Evolutionary conservation across 1,140 invertebrate species (phyloP), one percentile per base, ranked within the genome.

Genomic region (Leptestheria dahalacensis): DNA sequence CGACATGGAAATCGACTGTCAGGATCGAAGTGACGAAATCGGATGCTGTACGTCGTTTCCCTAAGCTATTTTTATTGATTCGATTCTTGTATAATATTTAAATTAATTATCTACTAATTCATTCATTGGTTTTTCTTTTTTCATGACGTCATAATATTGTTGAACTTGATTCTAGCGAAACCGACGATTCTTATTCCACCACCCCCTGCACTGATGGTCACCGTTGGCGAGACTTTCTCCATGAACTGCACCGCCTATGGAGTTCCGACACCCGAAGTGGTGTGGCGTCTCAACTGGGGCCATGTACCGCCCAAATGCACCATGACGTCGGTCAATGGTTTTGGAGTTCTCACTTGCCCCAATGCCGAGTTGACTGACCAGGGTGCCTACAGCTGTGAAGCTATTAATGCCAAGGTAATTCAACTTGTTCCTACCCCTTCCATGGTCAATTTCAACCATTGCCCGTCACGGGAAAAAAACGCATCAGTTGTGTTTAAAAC

Each of bases 351-450:
- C 0, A 84, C 79, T 0, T 93, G 95, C 66, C 80, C 81, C 0
- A 72, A 74, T 63, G 73, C 72, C 54, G 66, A 80, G 73, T 66
- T 72, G 6, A 72, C 75, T 53, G 90, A 99, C 66, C 88, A 91
- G 68, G 96, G 95, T 2, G 93, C 94, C 0, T 99, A 98, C 70
- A 95, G 91, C 10, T 98, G 96, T 74, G 95, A 99, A 77, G 93
- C 88, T 1, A 84, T 98, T 25, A 98, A 97, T 69, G 80, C 25
- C 76, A 73, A 46, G 50, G 58, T 59, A 53, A 52, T 25, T 6
- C 21, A 23, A 2, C 25, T n/a, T n/a, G n/a, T 47, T 47, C 41
- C 10, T 47, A 11, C n/a, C 41, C 10, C n/a, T 47, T n/a, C n/a
- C 10, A 47, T 11, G n/a, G n/a, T 11, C 41, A n/a, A 47, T 47